Evolutionary conservation across 2,113 vertebrate species (phyloP).

Genomic region (Falcunculus frontatus): DNA sequence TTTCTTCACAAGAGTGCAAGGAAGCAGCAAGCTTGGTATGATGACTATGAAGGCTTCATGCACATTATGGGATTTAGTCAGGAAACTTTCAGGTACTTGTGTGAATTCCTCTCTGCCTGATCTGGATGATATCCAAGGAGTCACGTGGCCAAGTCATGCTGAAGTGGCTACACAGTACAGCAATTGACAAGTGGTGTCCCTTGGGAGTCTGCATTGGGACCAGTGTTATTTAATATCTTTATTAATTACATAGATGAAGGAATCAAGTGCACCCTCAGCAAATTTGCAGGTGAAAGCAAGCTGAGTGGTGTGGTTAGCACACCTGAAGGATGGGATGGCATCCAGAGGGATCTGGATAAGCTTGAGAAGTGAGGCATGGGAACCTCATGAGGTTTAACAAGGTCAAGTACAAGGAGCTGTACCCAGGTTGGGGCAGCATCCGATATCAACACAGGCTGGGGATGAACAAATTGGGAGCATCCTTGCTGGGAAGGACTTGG

Average conservation of each 20-base stretch:
- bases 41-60: fast-evolving
- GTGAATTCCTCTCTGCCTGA: background rate
- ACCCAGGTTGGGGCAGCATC: background rate
- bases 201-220: background rate
- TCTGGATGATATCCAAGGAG: background rate
- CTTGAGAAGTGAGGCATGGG: background rate
- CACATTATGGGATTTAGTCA: background rate
- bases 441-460: background rate
- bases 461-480: background rate
- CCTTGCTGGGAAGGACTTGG: background rate
- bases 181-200: background rate
- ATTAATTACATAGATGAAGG: background rate
- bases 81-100: background rate
- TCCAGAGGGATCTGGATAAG: background rate
- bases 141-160: fast-evolving
- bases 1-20: background rate
- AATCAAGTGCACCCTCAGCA: background rate
- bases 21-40: background rate
- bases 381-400: background rate
- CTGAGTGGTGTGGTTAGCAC: background rate
- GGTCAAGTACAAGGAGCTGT: background rate
- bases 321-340: background rate
- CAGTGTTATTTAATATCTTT: background rate
- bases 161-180: background rate
- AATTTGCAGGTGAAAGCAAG: background rate